phyloP scores from a whole-genome alignment of 64 coral and sea anemone genomes.

The Acropora yongei region DNA sequence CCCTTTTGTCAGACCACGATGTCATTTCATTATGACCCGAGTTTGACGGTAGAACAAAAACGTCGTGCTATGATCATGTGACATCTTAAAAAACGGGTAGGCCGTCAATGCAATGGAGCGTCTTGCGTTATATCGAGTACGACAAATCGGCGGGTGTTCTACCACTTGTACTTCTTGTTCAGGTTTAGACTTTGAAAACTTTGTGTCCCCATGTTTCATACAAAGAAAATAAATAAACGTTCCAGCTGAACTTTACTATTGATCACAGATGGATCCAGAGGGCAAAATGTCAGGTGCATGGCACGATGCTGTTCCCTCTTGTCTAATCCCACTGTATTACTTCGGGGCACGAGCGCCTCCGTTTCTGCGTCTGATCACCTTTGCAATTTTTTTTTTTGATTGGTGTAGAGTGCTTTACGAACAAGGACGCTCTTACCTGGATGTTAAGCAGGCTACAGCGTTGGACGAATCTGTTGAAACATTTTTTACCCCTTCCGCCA shows the following conservation, averaged over 20 bases:
- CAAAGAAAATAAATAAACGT: conserved; percentile 25
- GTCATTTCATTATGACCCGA: conserved; percentile 11
- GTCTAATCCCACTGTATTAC: conserved; percentile 27
- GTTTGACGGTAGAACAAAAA: conserved; percentile 17
- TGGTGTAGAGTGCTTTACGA: conserved; percentile 24
- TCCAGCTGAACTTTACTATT: conserved; percentile 10
- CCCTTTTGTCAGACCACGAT: not conserved
- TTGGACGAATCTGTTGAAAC: conserved; percentile 35
- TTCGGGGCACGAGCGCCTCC: conserved; percentile 24
- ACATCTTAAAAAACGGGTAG: conserved; percentile 33
- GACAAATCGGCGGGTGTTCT: conserved; percentile 12
- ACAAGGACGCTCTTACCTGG: conserved; percentile 22
- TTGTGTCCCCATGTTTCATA: conserved; percentile 13
- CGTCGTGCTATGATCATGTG: conserved; percentile 23
- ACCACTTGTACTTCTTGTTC: conserved; percentile 22
- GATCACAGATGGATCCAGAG: conserved; percentile 31
- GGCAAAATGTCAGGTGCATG: conserved; percentile 28
- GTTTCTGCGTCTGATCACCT: conserved; percentile 28
- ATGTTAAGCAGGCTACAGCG: conserved; percentile 30
- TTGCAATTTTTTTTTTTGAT: conserved; percentile 24
- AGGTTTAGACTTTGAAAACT: conserved; percentile 31
- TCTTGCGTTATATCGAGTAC: conserved; percentile 13
- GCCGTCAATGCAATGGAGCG: conserved; percentile 1
- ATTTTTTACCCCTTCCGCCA: conserved; percentile 28
- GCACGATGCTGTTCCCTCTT: conserved; percentile 29